Conservation (phyloP, 2,888 invertebrate species). For the Platycheirus rosarum region DNA sequence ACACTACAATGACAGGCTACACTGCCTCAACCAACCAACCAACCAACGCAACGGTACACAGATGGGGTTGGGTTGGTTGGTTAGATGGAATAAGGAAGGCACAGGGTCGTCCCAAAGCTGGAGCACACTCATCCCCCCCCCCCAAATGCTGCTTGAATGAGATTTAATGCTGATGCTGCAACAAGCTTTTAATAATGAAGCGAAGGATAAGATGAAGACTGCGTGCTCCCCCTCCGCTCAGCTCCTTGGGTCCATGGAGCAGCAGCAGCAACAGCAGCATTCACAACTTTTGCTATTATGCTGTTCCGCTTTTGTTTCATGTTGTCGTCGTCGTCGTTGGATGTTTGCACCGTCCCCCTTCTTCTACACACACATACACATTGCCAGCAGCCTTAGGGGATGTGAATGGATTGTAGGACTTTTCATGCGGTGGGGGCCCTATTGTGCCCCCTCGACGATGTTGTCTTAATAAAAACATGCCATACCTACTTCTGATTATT, state of each 20-base stretch:
- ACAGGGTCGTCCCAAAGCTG: constrained; percentile 2
- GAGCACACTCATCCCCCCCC: not conserved
- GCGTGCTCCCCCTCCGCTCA: constrained; percentile 9
- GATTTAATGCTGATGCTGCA: constrained; percentile 74
- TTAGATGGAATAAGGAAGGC: not conserved
- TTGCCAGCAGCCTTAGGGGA: not conserved
- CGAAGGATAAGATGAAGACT: constrained; percentile 66
- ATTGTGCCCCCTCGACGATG: constrained; percentile 13
- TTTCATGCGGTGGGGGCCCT: constrained; percentile 15
- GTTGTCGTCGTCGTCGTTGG: constrained; percentile 37
- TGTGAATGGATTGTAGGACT: constrained; percentile 34
- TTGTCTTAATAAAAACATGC: constrained; percentile 64
- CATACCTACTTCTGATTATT: constrained; percentile 66
- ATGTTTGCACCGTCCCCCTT: constrained; percentile 53
- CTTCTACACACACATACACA: constrained; percentile 34
- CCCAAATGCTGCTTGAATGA: constrained; percentile 63
- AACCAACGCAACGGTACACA: not conserved
- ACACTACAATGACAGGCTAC: constrained; percentile 67
- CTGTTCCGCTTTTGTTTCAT: constrained; percentile 71
- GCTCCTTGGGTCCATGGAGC: not conserved
- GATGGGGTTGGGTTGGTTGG: not conserved
- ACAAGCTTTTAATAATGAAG: constrained; percentile 73
- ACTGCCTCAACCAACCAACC: constrained; percentile 43
- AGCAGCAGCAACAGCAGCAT: constrained; percentile 19
- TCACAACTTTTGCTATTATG: constrained; percentile 69